phyloP scores from a whole-genome alignment of 2,113 vertebrate species.

The Bos javanicus region DNA sequence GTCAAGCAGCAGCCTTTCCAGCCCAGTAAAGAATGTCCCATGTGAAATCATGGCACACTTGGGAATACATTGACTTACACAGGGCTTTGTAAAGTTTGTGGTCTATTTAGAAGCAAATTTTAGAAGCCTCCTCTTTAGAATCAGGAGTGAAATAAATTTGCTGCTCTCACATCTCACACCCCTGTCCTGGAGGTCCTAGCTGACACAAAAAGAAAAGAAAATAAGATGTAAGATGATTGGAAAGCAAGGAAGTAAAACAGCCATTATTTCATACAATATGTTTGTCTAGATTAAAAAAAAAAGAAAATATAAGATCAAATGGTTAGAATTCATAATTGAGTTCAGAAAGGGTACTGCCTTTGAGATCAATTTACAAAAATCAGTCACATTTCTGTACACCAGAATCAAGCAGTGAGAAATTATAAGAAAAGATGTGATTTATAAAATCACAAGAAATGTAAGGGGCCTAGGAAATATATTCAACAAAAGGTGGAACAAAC shows the following conservation, averaged over 20 bases:
- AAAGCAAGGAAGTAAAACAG: not conserved
- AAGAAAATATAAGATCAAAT: not conserved
- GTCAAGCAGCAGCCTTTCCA: not conserved
- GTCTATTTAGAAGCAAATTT: not conserved
- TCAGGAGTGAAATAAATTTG: not conserved
- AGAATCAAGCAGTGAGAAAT: not conserved
- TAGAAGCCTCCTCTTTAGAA: slow-evolving; percentile 9
- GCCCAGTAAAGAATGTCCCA: not conserved
- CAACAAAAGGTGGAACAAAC: not conserved
- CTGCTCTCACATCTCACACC: not conserved
- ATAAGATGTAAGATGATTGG: not conserved
- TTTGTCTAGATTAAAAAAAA: not conserved
- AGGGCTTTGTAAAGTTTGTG: not conserved
- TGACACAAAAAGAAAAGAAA: not conserved
- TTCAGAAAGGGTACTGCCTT: not conserved
- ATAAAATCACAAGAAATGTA: not conserved
- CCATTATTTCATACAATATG: not conserved
- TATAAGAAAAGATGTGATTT: not conserved
- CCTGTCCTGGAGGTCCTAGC: not conserved
- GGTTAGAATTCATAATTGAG: not conserved
- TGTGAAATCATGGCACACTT: not conserved
- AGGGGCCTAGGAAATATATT: not conserved
- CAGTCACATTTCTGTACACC: not conserved
- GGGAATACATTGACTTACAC: not conserved
- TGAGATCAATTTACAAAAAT: not conserved